Base-by-base conservation (phyloP, 2,888 invertebrate genomes). In the Sinopyrophorus schimmeli region DNA sequence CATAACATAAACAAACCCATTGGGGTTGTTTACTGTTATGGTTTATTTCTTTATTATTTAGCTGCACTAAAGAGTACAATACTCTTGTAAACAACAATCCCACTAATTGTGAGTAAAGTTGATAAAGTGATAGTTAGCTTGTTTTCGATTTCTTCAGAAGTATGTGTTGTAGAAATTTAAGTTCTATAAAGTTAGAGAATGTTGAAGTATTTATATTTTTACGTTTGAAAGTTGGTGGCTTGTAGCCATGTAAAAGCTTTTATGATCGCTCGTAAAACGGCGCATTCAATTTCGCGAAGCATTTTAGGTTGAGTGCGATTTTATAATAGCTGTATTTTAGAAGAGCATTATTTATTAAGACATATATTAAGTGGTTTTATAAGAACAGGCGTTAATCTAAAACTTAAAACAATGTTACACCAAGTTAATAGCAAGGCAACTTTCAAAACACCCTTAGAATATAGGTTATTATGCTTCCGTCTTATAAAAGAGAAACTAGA, bases 341-440 rank as follows among this genome's bases (percentile, higher is more conserved):
- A 24, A 27, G 38, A 30, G 42, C 53, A 59, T 62, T 62, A 61
- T 60, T 61, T 62, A 63, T 63, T 63, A 64, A 62, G 56, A 59
- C 59, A 51, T 46, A 59, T 64, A 63, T 62, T 63, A 64, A 65
- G 63, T 60, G 62, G 61, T 61, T 58, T 57, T 47, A 51, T 53
- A 55, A 60, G 55, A 57, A 54, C 46, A 55, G 52, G 52, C 57
- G 54, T 59, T 63, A 59, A 60, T 62, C 60, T 58, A 55, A 54
- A 58, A 56, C 55, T 61, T 61, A 51, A 48, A 47, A 57, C 56
- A 55, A 55, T 55, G 58, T 54, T 52, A 48, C 47, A 51, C 42
- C 44, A 31, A 51, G 43, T 40, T 39, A 50, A 39, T 47, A 41
- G 41, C 40, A 30, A 32, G 40, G 47, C n/a, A 47, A 53, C 52